phyloP scores from a whole-genome alignment of 2,113 vertebrate species.

The Willisornis vidua region DNA sequence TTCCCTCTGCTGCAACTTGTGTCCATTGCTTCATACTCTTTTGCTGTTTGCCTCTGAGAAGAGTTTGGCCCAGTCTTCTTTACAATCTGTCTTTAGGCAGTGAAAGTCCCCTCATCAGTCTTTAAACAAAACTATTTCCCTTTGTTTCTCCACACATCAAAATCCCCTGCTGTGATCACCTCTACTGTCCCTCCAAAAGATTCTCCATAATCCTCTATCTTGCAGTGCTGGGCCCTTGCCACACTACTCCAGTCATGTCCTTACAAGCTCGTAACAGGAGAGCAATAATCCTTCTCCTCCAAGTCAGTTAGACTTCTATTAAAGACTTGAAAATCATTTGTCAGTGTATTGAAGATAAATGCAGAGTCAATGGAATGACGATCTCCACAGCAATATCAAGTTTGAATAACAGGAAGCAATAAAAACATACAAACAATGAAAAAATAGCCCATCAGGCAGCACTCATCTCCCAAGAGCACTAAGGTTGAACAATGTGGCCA shows the following conservation, averaged over 20 bases:
- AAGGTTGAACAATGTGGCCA: neutral
- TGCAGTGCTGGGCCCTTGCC: neutral
- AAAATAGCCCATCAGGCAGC: neutral
- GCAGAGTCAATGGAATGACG: fast-evolving
- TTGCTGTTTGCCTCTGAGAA: neutral
- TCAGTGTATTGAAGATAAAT: neutral
- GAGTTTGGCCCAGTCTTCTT: neutral
- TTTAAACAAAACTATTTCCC: neutral
- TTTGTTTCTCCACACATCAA: neutral
- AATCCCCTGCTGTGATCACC: neutral
- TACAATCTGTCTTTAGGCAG: neutral
- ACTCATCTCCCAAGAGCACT: neutral
- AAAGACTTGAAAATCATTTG: neutral
- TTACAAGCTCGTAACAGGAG: neutral
- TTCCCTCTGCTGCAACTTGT: neutral
- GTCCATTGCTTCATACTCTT: neutral
- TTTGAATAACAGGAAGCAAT: neutral
- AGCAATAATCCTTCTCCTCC: neutral
- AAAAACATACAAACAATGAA: neutral
- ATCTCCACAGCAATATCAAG: neutral
- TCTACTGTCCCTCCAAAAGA: neutral
- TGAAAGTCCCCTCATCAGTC: neutral
- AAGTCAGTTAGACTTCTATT: neutral
- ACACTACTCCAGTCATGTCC: neutral
- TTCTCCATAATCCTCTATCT: neutral